Percentiles rank a stretch among this genome's conserved stretches.
These are phyloP conservation scores for Coptotermes formosanus DNA, from an alignment of 1,140 invertebrate species.

Conservation along the genomic window DNA sequence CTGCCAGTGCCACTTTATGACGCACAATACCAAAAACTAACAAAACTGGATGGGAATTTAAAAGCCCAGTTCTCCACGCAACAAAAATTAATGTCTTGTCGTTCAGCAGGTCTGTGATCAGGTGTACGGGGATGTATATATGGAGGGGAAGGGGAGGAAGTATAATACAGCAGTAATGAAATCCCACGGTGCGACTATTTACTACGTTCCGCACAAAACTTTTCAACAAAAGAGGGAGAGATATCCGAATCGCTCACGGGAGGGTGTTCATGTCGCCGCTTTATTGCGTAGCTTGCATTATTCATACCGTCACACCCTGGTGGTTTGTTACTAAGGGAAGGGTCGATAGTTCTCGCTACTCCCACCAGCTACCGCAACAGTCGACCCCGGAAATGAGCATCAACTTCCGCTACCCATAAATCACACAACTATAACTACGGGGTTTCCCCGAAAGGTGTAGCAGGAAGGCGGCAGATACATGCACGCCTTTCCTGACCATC, in stretches of 20 bases:
- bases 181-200: not conserved
- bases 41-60: no score
- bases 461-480: not conserved
- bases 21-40: no score
- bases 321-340: not conserved
- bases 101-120: not conserved
- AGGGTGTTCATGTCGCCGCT: not conserved
- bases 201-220: not conserved
- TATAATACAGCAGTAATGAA: not conserved
- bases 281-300: slow-evolving; percentile 5
- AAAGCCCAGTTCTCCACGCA: not conserved
- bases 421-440: not conserved
- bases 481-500: not conserved
- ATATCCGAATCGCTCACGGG: not conserved
- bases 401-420: not conserved
- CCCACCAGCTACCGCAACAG: slow-evolving; percentile 10
- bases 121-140: not conserved
- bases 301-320: slow-evolving; percentile 5
- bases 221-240: not conserved
- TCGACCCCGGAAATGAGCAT: slow-evolving; percentile 13
- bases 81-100: not conserved
- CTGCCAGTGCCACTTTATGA: no score
- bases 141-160: not conserved
- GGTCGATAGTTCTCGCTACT: slow-evolving; percentile 5
- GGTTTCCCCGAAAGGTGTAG: not conserved